Base-by-base conservation (phyloP, 1,140 invertebrate species). In the Anastrepha ludens region DNA sequence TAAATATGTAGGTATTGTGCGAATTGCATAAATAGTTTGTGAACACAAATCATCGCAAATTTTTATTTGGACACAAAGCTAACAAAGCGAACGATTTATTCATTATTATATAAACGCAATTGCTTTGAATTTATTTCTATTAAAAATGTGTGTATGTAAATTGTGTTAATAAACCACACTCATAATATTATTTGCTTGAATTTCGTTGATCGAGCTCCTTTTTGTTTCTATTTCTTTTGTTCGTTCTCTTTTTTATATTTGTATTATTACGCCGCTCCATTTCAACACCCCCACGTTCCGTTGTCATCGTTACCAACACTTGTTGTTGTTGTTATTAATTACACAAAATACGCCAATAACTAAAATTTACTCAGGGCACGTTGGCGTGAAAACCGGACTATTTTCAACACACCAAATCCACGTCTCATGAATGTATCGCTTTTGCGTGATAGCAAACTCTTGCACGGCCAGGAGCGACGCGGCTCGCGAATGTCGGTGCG, bases 401-500 rank as follows among this genome's bases (percentile, higher is more conserved):
- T 98, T 90, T 98, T 98, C 94, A 98, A 98, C 92, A 98, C 97
- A 50, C 97, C 98, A n/a, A 98, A 98, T 92, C 97, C 98, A 39
- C 95, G 97, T 60, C 94, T 97, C 91, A 97, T 97, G 97, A 97
- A 97, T 91, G 97, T 97, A 13, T 98, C 97, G 3, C 93, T 98
- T 88, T 93, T 98, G 89, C 94, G 96, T 89, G 97, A 97, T 90
- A 97, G 96, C 91, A 97, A 97, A 92, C 94, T 97, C 65, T 93
- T 97, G 87, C 97, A 97, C 90, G 95, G 96, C 11, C 95, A 96
- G 91, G 96, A 97, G 89, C 94, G 96, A 88, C 95, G 96, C 9
- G 96, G 96, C 44, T 97, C 97, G n/a, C 94, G 96, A 47, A 96
- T 96, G 58, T 97, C 96, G 90, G 95, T 96, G 90, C 95, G 96